phyloP scores from a whole-genome alignment of 2,113 vertebrate species.

The Megaleporinus macrocephalus region DNA sequence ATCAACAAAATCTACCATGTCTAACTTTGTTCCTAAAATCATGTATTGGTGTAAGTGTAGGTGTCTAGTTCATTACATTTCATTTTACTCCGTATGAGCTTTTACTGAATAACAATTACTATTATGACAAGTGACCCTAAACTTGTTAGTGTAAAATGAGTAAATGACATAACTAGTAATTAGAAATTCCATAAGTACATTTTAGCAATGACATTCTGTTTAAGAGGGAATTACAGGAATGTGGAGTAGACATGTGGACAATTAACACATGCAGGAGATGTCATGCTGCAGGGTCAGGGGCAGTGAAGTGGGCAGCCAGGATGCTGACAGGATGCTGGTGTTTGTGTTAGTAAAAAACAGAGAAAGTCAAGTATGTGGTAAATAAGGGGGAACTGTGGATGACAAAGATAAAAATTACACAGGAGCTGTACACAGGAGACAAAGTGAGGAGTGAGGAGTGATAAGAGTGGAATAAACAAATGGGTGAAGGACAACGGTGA shows the following conservation, averaged over 20 bases:
- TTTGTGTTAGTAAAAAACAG: background rate
- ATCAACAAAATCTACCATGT: too few species aligned
- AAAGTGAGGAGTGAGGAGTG: background rate
- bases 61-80: too few species aligned
- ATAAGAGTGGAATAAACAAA: too few species aligned
- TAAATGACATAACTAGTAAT: too few species aligned
- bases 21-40: too few species aligned
- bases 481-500: background rate
- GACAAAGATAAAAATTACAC: background rate
- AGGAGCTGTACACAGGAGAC: background rate
- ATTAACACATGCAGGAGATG: background rate
- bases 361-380: background rate
- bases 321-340: background rate
- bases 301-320: background rate
- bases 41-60: too few species aligned
- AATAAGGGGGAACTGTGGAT: background rate
- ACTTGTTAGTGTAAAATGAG: too few species aligned
- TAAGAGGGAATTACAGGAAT: too few species aligned
- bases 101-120: too few species aligned
- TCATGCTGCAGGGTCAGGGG: background rate
- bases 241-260: background rate
- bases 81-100: too few species aligned
- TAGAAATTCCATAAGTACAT: too few species aligned
- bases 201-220: background rate
- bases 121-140: too few species aligned